These are phyloP conservation scores for Orthonychiurus folsomi DNA, from an alignment of 2,888 invertebrate species.

Conservation along the genomic window DNA sequence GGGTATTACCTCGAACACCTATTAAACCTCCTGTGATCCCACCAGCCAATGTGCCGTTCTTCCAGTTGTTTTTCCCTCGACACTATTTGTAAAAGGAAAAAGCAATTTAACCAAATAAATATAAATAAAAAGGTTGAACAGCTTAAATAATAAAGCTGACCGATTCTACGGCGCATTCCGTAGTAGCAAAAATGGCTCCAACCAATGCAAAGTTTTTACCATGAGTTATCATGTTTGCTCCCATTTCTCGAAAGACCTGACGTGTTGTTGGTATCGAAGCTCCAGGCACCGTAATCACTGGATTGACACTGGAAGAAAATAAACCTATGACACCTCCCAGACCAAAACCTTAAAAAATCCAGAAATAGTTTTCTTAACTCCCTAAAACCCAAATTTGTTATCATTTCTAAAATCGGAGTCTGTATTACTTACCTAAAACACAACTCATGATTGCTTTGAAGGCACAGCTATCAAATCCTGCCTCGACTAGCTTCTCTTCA, in stretches of 20 bases:
- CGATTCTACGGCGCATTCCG: conserved; percentile 90
- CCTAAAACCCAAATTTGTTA: conserved; percentile 6
- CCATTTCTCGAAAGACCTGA: conserved; percentile 87
- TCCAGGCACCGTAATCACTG: conserved; percentile 61
- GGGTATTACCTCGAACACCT: conserved; percentile 61
- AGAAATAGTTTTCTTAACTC: neutral
- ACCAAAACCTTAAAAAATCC: conserved; percentile 70
- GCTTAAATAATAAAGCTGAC: conserved; percentile 54
- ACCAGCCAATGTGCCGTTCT: conserved; percentile 91
- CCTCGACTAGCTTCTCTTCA: conserved; percentile 79
- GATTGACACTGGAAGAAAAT: conserved; percentile 93
- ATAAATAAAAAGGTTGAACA: no score
- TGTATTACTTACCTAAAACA: conserved; percentile 70
- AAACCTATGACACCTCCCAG: conserved; percentile 90
- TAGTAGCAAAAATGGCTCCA: conserved; percentile 84
- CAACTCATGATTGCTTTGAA: conserved; percentile 90
- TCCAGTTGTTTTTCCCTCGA: conserved; percentile 91
- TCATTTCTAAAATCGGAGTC: conserved; percentile 4
- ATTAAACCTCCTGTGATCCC: conserved; percentile 87
- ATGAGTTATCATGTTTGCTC: conserved; percentile 76
- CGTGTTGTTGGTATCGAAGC: conserved; percentile 71
- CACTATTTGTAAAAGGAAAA: conserved; percentile 46
- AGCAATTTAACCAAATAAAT: no score
- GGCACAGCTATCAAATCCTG: conserved; percentile 80
- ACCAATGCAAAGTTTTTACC: conserved; percentile 97